Percentiles rank a stretch among this genome's conserved stretches.
phyloP scores from a whole-genome alignment of 2,888 invertebrate genomes.

The Dasypolia templi region DNA sequence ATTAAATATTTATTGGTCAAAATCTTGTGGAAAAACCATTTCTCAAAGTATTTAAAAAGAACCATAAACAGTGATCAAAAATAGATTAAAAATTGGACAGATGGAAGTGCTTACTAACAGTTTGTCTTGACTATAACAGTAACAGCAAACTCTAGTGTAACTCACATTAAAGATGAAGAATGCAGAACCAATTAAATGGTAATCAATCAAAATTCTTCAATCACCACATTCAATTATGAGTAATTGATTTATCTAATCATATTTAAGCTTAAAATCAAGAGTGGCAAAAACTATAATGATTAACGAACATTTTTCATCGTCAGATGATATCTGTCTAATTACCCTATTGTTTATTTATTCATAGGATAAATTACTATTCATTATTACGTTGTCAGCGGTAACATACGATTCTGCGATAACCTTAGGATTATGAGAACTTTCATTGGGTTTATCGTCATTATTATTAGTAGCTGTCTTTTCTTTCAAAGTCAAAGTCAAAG shows the following conservation, averaged over 20 bases:
- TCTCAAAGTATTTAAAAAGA: neutral
- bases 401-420: conserved; percentile 55
- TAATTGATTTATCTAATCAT: conserved; percentile 18
- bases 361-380: conserved; percentile 47
- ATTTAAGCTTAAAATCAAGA: conserved; percentile 28
- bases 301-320: conserved; percentile 33
- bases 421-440: conserved; percentile 38
- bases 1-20: neutral
- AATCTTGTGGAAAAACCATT: neutral
- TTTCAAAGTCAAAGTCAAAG: too few relatives aligned
- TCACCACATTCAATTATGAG: conserved; percentile 12
- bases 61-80: neutral
- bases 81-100: too few relatives aligned
- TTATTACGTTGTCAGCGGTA: conserved; percentile 34
- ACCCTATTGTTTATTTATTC: conserved; percentile 59
- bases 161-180: neutral
- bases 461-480: neutral
- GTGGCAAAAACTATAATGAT: conserved; percentile 42
- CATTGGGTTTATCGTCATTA: conserved; percentile 22
- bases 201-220: conserved; percentile 25
- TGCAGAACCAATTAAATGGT: conserved; percentile 11
- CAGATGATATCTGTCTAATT: conserved; percentile 58
- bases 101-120: neutral
- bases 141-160: neutral
- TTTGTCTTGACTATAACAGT: too few relatives aligned